Evolutionary conservation across 2,888 invertebrate genomes (phyloP).

Genomic region (Ceramica pisi): DNA sequence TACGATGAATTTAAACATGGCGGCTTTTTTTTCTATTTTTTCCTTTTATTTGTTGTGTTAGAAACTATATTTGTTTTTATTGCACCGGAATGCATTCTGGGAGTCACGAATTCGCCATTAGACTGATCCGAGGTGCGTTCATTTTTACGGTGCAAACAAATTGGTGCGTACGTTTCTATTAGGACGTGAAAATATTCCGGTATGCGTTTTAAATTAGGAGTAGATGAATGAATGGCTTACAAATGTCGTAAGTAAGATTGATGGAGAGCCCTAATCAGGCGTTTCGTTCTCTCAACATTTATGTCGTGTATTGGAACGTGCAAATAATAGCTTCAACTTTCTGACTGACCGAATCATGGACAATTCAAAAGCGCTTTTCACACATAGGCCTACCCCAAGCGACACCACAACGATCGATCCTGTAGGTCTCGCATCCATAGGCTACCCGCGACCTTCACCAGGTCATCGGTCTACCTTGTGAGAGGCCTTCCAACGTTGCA

Average conservation of each 20-base stretch:
- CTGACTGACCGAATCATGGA: not conserved
- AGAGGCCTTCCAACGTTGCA: too few species aligned
- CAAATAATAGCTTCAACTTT: not conserved
- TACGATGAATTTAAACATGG: slow-evolving; percentile 74
- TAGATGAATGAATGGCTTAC: slow-evolving; percentile 31
- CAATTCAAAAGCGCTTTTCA: not conserved
- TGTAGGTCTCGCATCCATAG: too few species aligned
- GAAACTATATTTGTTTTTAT: slow-evolving; percentile 89
- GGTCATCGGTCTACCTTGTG: too few species aligned
- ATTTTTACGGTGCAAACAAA: slow-evolving; percentile 68
- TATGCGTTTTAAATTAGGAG: slow-evolving; percentile 32
- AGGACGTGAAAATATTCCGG: slow-evolving; percentile 53
- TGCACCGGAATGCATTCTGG: slow-evolving; percentile 83
- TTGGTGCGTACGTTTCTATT: slow-evolving; percentile 51
- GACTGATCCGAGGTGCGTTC: slow-evolving; percentile 71
- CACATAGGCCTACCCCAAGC: too few species aligned
- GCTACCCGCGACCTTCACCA: too few species aligned
- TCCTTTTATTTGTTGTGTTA: slow-evolving; percentile 85
- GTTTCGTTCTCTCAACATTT: not conserved
- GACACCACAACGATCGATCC: too few species aligned
- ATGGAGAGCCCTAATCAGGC: slow-evolving; percentile 21
- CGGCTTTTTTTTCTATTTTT: slow-evolving; percentile 76
- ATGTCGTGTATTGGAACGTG: not conserved
- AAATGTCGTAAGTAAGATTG: slow-evolving; percentile 45
- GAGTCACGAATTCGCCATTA: slow-evolving; percentile 88